phyloP scores from a whole-genome alignment of 2,888 invertebrate genomes.

The Xanthorhoe designata region DNA sequence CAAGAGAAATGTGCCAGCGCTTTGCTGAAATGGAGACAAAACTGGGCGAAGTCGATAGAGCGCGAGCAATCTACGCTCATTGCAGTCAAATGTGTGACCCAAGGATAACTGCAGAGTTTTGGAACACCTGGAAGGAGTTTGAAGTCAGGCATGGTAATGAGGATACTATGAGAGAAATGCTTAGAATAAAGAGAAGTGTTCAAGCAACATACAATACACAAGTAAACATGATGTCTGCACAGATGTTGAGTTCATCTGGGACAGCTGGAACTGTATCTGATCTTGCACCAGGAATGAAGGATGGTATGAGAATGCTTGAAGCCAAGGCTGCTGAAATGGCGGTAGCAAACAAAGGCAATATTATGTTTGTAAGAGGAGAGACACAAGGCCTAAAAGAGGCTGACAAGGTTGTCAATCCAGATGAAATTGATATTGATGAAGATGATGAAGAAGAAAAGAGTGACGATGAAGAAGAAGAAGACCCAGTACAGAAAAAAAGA shows the following conservation, averaged over 20 bases:
- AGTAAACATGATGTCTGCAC: conserved; percentile 99
- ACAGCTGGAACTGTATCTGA: conserved; percentile 89
- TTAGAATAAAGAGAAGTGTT: conserved; percentile 98
- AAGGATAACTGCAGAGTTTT: conserved; percentile 96
- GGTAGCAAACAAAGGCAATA: conserved; percentile 85
- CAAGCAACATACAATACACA: conserved; percentile 99
- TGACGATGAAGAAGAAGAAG: conserved; percentile 83
- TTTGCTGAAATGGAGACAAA: conserved; percentile 99
- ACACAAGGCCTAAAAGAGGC: conserved; percentile 90
- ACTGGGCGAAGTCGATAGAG: conserved; percentile 98
- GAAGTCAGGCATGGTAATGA: conserved; percentile 99
- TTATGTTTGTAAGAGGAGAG: conserved; percentile 95
- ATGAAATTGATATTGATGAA: conserved; percentile 94
- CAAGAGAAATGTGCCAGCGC: conserved; percentile 97
- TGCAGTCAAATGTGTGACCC: conserved; percentile 99
- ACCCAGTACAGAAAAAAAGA: conserved; percentile 93
- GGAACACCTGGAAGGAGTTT: conserved; percentile 99
- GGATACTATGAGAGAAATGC: conserved; percentile 99
- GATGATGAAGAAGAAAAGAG: conserved; percentile 86
- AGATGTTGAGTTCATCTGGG: conserved; percentile 94
- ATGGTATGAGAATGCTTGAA: conserved; percentile 95
- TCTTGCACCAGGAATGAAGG: conserved; percentile 90
- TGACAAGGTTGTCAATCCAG: conserved; percentile 92
- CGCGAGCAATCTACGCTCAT: conserved; percentile 98
- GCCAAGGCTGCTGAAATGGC: conserved; percentile 92